These are phyloP conservation scores for Vultur gryphus DNA, from an alignment of 2,797 vertebrate genomes.

Conservation along the genomic window DNA sequence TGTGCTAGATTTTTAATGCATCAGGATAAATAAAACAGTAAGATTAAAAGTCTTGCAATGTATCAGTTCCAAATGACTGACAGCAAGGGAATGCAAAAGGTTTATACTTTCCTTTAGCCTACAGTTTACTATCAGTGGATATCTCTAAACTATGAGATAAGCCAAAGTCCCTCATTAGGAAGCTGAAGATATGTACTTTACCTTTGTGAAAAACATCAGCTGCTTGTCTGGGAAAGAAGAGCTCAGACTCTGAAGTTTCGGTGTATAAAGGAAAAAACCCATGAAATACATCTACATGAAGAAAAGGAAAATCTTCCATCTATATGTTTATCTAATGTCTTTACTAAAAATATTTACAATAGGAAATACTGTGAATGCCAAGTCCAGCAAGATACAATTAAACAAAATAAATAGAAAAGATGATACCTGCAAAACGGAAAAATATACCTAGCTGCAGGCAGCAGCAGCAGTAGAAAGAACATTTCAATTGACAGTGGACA, in stretches of 20 bases:
- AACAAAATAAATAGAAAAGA: neutral
- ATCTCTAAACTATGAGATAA: neutral
- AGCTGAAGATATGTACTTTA: neutral
- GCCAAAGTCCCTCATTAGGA: neutral
- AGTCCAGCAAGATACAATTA: neutral
- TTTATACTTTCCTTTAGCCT: neutral
- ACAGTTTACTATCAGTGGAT: neutral
- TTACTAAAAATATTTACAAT: neutral
- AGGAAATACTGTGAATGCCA: neutral
- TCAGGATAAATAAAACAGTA: neutral
- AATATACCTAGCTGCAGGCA: neutral
- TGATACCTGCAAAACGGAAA: neutral
- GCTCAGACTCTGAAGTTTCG: neutral
- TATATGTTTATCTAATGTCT: neutral
- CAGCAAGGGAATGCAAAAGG: neutral
- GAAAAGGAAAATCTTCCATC: neutral
- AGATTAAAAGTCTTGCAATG: neutral
- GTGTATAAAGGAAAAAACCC: neutral
- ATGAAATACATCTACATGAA: neutral
- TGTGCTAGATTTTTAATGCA: neutral
- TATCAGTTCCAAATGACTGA: neutral
- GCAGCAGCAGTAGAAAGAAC: neutral
- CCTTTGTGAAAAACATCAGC: neutral
- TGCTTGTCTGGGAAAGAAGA: neutral
- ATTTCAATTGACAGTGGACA: neutral